Conservation (phyloP, 2,797 vertebrate genomes). For the Morus bassanus region DNA sequence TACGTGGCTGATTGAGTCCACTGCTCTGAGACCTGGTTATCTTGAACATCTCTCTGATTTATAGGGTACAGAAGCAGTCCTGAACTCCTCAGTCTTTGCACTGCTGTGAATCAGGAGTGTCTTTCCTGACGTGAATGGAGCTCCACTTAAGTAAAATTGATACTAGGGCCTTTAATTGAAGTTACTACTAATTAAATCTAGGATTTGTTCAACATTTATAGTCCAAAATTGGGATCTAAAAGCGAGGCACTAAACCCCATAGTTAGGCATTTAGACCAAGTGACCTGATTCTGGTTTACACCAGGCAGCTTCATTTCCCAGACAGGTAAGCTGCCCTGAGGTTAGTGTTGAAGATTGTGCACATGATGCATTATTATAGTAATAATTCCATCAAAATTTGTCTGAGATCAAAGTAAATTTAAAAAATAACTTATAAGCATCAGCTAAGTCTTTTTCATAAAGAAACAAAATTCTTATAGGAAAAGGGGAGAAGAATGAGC, state of each 20-base stretch:
- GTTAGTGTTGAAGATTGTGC: neutral
- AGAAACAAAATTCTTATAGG: neutral
- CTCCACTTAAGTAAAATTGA: neutral
- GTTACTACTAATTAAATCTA: neutral
- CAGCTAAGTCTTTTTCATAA: neutral
- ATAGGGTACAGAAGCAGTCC: neutral
- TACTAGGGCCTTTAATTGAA: neutral
- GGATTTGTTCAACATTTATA: neutral
- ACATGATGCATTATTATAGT: neutral
- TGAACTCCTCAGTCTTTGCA: neutral
- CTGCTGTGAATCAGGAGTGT: neutral
- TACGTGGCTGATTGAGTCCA: neutral
- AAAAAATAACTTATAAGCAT: neutral
- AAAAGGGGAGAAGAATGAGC: neutral
- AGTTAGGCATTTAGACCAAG: conserved; percentile 19
- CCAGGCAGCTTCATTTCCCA: neutral
- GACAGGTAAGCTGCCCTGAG: neutral
- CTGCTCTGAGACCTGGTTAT: neutral
- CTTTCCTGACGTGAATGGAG: neutral
- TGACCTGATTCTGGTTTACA: conserved; percentile 2
- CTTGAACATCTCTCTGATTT: neutral
- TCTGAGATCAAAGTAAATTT: neutral
- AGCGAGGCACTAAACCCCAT: neutral
- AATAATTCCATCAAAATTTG: neutral
- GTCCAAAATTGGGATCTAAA: neutral